Base-by-base conservation (phyloP, 1,140 invertebrate genomes). In the Aphis craccivora region DNA sequence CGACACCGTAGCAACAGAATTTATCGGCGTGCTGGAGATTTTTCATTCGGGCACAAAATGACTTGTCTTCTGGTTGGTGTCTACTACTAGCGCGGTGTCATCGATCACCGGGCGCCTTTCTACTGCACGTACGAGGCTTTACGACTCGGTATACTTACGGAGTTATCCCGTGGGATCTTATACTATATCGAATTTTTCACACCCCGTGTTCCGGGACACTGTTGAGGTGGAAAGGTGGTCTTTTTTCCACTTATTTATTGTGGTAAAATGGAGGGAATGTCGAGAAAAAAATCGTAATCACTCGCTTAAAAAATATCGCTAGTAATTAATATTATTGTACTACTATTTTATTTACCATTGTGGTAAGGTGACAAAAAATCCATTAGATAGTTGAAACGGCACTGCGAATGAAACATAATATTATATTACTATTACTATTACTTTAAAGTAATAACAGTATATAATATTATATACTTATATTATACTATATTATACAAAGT, bases 21-120 rank as follows among this genome's bases (percentile, higher is more conserved):
- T 87, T 87, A 87, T 45, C 43, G 43, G 84, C 2, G 40, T 43
- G 84, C 30, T 14, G 14, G n/a, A 76, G 84, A 87, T 87, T 87
- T 87, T 87, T 87, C 84, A 45, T 45, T n/a, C 84, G 43, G 43
- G 43, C 43, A 87, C 83, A 43, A 45, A 87, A 87, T 45, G 40
- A 87, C 45, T 60, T 76, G 60, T 76, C 60, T 76, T 76, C 60
- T 76, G 60, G 60, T n/a, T 76, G 60, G 60, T 76, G 60, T 76
- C 60, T 76, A 76, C 30, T 35, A n/a, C 30, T 76, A n/a, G 60
- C 30, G 25, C n/a, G 88, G 88, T 25, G n/a, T 93, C 67, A 45
- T 83, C 37, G 35, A 93, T 40, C 88, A 86, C 53, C 87, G 48
- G 45, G 30, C 14, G 60, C 30, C 14, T 76, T 76, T 76, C 14